phyloP scores from a whole-genome alignment of 2,888 invertebrate species.

The Mycalesis mineus region DNA sequence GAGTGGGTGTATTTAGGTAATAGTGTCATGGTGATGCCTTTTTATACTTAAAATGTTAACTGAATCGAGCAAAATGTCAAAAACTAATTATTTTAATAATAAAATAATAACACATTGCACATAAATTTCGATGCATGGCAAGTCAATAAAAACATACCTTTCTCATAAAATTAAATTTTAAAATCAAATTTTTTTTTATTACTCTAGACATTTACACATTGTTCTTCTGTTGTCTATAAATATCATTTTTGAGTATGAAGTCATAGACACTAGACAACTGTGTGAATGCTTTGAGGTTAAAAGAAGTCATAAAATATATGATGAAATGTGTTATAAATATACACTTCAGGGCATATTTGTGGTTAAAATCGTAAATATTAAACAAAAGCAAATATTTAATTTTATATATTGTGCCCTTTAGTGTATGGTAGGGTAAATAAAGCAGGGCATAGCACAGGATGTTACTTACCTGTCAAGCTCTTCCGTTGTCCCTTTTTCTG shows the following conservation, averaged over 20 bases:
- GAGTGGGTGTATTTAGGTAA: slow-evolving; percentile 8
- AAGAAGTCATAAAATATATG: no score
- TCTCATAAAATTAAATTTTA: no score
- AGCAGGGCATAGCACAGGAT: slow-evolving; percentile 69
- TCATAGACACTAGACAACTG: no score
- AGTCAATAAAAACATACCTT: no score
- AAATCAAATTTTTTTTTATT: no score
- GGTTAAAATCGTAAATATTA: background rate
- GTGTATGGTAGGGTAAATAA: slow-evolving; percentile 52
- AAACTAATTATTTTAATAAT: background rate
- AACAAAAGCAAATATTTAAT: background rate
- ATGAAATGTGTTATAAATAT: slow-evolving; percentile 6
- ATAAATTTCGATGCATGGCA: background rate
- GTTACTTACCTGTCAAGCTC: slow-evolving; percentile 90
- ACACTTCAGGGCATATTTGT: slow-evolving; percentile 10
- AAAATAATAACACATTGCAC: slow-evolving; percentile 5
- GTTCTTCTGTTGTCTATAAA: no score
- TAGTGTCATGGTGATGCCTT: background rate
- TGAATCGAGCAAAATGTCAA: background rate
- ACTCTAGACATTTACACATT: no score
- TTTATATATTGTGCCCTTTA: slow-evolving; percentile 43
- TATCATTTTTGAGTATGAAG: no score
- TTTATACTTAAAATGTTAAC: background rate
- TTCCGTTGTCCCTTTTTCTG: slow-evolving; percentile 87
- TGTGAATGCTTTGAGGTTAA: no score